phyloP scores from a whole-genome alignment of 2,113 vertebrate species.

The Gallinago media region DNA sequence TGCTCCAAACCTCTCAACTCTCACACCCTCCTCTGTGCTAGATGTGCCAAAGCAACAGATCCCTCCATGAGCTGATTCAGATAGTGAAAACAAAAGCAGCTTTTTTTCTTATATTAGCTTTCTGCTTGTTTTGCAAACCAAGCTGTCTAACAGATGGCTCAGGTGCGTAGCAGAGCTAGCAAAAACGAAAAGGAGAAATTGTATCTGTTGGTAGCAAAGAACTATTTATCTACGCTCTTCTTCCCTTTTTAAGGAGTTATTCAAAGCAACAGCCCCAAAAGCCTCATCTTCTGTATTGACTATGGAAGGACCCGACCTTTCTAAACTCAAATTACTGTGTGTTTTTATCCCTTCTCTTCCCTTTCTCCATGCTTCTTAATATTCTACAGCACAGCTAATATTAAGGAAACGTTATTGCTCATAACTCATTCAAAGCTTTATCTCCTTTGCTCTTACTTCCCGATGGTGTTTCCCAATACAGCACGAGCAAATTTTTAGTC shows the following conservation, averaged over 20 bases:
- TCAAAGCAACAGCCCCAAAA: neutral
- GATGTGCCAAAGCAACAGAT: constrained; percentile 7
- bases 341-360: neutral
- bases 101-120: constrained; percentile 12
- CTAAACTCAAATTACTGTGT: neutral
- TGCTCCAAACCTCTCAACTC: neutral
- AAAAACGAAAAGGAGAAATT: neutral
- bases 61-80: neutral
- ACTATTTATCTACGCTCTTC: neutral
- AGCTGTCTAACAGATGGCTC: constrained; percentile 38
- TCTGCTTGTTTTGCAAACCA: constrained; percentile 11
- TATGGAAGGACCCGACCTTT: neutral
- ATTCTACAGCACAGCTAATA: neutral
- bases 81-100: neutral
- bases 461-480: neutral
- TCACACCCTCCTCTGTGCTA: neutral
- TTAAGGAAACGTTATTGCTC: neutral
- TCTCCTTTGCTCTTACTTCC: neutral
- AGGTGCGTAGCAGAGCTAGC: neutral
- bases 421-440: neutral
- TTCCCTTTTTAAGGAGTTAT: neutral
- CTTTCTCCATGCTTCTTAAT: neutral
- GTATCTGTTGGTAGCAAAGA: neutral
- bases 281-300: neutral
- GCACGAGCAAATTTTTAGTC: neutral